Base-by-base conservation (phyloP, 1,140 invertebrate species). In the Drosophila micromelanica region DNA sequence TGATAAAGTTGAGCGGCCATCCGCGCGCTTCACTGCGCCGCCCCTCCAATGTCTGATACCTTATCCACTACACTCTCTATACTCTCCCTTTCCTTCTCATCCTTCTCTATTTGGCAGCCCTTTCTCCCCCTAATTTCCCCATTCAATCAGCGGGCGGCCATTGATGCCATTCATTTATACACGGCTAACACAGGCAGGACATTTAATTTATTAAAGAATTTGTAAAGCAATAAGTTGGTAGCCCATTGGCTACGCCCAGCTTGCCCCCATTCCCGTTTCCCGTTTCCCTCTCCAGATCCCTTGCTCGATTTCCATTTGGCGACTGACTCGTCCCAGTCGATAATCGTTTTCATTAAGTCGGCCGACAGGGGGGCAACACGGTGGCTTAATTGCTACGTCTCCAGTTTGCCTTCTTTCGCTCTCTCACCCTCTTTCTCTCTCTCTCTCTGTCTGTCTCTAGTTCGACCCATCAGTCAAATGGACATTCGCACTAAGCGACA, bases 121-220 rank as follows among this genome's bases (percentile, higher is more conserved):
- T 13, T 59, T 15, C 37, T 8, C 11, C 15, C 35, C 23, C 11
- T 54, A 11, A n/a, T 27, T 30, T 23, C 11, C 15, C 38, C 49
- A 45, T 65, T 61, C 72, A 69, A 59, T 73, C 70, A 60, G 61
- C 59, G 43, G 49, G 17, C 72, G 37, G n/a, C 42, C 82, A 80
- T 80, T 73, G 75, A 82, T 76, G 79, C 46, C 57, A 70, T 59
- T 73, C 75, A 59, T 59, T 76, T 51, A 51, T 64, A 59, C 35
- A 60, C 42, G 37, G 9, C 12, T 45, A 42, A 51, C 45, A 46
- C 63, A 51, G 70, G 52, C 78, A 76, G 84, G 67, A 89, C 76
- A 87, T 89, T 87, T 82, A 82, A 87, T 87, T 89, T 87, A 87
- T 87, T 87, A 79, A 89, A 87, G 79, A 87, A 89, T 87, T 87